Conservation (phyloP, 2,888 invertebrate genomes). For the Meiosimyza platycephala region DNA sequence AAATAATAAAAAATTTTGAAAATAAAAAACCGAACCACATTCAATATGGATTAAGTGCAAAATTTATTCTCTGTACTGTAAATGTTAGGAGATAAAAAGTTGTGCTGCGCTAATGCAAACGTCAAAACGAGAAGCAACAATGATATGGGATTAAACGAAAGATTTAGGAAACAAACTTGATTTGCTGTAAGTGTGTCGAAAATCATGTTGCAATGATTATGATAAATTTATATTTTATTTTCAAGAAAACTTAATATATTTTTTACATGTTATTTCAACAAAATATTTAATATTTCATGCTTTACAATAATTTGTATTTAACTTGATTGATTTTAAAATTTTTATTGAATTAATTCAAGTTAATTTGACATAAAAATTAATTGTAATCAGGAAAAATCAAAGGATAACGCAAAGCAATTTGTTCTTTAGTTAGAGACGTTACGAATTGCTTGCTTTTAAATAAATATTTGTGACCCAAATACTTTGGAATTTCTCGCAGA, state of each 20-base stretch:
- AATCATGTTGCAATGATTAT: no score
- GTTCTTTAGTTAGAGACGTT: no score
- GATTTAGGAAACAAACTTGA: slow-evolving; percentile 20
- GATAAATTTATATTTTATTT: neutral
- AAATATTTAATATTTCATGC: no score
- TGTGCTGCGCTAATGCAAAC: no score
- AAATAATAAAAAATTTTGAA: neutral
- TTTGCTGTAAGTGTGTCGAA: neutral
- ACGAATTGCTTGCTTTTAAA: no score
- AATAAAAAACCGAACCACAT: neutral
- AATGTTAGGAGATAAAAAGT: no score
- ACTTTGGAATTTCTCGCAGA: neutral
- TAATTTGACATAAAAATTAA: no score
- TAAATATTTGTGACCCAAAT: slow-evolving; percentile 14
- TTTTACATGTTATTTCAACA: no score
- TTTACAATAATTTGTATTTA: neutral
- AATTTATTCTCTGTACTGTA: neutral
- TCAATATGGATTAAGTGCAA: slow-evolving; percentile 4
- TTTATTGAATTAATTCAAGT: neutral
- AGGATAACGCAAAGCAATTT: no score
- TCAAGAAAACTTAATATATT: neutral
- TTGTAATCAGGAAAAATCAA: no score
- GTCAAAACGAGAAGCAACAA: no score
- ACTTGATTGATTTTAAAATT: neutral
- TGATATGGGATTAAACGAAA: slow-evolving; percentile 7